phyloP scores from a whole-genome alignment of 2,888 invertebrate genomes.

The Ypsolopha sequella region DNA sequence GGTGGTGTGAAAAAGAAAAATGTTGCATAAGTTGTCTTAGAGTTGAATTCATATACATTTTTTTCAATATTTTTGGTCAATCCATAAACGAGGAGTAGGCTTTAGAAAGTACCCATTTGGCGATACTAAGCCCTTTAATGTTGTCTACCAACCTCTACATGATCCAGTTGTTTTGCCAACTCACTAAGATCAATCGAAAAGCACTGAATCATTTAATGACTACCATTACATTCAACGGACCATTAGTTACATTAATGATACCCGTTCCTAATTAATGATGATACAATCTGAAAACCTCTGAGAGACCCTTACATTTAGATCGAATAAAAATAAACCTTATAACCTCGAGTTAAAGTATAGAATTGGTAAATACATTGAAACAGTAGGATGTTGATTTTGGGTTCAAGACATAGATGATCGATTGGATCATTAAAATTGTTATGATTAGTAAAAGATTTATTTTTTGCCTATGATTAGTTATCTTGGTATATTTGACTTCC shows the following conservation, averaged over 20 bases:
- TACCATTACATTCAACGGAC: slow-evolving; percentile 3
- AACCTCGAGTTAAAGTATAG: not conserved
- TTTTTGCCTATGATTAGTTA: not conserved
- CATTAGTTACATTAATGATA: slow-evolving; percentile 32
- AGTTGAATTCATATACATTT: no score
- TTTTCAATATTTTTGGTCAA: no score
- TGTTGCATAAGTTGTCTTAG: no score
- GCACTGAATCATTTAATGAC: not conserved
- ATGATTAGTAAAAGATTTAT: slow-evolving; percentile 19
- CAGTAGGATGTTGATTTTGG: no score
- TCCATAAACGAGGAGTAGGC: no score
- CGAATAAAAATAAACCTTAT: not conserved
- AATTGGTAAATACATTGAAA: not conserved
- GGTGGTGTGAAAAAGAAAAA: no score
- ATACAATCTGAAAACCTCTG: not conserved
- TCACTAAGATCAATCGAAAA: not conserved
- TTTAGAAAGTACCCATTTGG: no score
- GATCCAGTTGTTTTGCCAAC: not conserved
- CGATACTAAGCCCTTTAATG: no score
- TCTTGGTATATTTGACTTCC: not conserved
- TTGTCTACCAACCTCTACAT: no score
- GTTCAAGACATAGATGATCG: slow-evolving; percentile 24
- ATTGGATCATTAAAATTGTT: slow-evolving; percentile 30
- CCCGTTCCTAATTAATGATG: slow-evolving; percentile 42
- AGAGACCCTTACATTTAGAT: not conserved